Evolutionary conservation across 2,888 invertebrate genomes (phyloP).

Genomic region (Pammene aurita): DNA sequence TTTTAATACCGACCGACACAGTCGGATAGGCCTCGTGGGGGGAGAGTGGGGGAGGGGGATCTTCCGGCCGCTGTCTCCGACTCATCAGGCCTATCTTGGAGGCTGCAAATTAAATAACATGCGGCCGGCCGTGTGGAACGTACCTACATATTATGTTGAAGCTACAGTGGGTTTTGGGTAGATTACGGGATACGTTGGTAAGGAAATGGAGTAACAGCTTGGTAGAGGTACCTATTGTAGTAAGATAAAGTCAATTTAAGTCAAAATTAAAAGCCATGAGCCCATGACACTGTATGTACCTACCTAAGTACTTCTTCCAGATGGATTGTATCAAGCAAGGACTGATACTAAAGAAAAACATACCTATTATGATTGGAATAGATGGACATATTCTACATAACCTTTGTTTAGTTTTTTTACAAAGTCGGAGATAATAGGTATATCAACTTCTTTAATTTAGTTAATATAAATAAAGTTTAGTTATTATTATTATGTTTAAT

Average conservation of each 20-base stretch:
- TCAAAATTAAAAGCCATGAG: too few relatives aligned
- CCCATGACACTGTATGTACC: too few relatives aligned
- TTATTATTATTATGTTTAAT: too few relatives aligned
- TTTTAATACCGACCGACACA: slow-evolving; percentile 60
- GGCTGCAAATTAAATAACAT: slow-evolving; percentile 74
- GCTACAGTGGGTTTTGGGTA: neutral
- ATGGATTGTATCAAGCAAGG: too few relatives aligned
- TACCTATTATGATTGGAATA: too few relatives aligned
- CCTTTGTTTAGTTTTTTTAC: too few relatives aligned
- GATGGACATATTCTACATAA: too few relatives aligned
- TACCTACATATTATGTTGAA: neutral
- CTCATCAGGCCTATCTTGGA: slow-evolving; percentile 80
- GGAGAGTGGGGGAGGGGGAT: slow-evolving; percentile 52
- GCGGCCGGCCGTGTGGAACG: slow-evolving; percentile 33
- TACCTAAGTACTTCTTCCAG: too few relatives aligned
- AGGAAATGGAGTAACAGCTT: neutral
- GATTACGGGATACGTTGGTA: slow-evolving; percentile 17
- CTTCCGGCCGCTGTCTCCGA: slow-evolving; percentile 79
- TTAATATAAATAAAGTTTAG: too few relatives aligned
- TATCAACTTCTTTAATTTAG: too few relatives aligned
- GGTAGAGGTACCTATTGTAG: neutral
- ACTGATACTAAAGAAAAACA: too few relatives aligned
- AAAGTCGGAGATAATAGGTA: too few relatives aligned
- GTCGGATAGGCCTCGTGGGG: slow-evolving; percentile 68
- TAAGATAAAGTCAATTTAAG: neutral